A percentile compares a stretch with the other conserved stretches of the same genome.
These are phyloP conservation scores for Balaeniceps rex DNA, from an alignment of 2,113 vertebrate species.

Conservation along the genomic window DNA sequence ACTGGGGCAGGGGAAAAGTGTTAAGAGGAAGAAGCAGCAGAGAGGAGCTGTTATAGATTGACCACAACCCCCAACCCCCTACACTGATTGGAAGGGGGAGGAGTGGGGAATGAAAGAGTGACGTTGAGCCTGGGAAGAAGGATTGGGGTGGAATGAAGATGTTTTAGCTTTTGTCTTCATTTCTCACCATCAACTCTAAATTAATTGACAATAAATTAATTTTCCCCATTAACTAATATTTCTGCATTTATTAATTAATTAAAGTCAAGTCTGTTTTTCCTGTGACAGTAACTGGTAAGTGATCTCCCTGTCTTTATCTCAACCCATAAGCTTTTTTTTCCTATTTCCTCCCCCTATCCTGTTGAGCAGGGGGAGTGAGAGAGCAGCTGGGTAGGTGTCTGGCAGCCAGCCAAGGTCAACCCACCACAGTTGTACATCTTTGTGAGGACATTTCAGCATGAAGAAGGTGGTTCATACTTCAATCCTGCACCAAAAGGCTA, in stretches of 20 bases:
- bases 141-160: not conserved
- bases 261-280: not conserved
- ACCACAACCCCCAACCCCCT: not conserved
- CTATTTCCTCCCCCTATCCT: not conserved
- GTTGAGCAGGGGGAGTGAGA: not conserved
- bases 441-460: not conserved
- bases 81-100: not conserved
- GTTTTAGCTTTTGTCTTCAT: not conserved
- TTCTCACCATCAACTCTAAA: not conserved
- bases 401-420: not conserved
- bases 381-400: not conserved
- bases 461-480: not conserved
- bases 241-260: not conserved
- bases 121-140: not conserved
- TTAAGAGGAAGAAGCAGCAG: not conserved
- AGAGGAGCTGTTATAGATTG: not conserved
- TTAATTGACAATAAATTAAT: not conserved
- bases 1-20: not conserved
- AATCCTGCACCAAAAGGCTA: not conserved
- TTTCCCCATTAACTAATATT: not conserved
- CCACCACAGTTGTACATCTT: not conserved
- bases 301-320: not conserved
- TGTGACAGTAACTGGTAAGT: not conserved
- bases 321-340: not conserved
- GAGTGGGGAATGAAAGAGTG: not conserved